These are phyloP conservation scores for Coregonus clupeaformis DNA, from an alignment of 2,113 vertebrate species.

Conservation along the genomic window DNA sequence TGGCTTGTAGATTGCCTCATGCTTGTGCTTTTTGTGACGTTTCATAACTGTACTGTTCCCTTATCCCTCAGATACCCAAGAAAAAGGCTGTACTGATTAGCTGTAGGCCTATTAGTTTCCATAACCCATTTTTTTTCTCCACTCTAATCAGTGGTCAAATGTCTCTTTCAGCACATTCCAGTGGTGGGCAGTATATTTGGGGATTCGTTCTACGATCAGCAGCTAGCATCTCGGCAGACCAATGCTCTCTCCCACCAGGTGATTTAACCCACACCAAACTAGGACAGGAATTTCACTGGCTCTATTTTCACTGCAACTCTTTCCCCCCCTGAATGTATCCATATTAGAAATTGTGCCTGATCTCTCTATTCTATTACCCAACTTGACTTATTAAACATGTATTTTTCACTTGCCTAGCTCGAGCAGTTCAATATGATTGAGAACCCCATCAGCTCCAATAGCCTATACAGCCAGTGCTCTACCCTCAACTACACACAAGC, in stretches of 20 bases:
- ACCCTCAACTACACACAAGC: constrained; percentile 98
- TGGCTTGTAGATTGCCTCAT: constrained; percentile 42
- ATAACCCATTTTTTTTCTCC: neutral
- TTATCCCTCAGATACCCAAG: neutral
- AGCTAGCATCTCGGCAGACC: constrained; percentile 92
- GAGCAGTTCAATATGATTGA: constrained; percentile 99
- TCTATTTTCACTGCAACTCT: too few species aligned
- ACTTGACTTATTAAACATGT: too few species aligned
- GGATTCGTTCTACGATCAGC: constrained; percentile 97
- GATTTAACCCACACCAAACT: constrained; percentile 30
- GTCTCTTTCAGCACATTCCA: constrained; percentile 85
- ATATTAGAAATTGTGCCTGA: too few species aligned
- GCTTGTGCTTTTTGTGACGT: constrained; percentile 28
- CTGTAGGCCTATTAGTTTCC: neutral
- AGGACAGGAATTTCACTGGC: neutral
- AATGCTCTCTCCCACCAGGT: constrained; percentile 98
- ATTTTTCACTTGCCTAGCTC: constrained; percentile 70
- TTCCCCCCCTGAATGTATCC: too few species aligned
- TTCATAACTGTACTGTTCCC: neutral
- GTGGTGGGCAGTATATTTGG: constrained; percentile 92
- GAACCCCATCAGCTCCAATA: constrained; percentile 88
- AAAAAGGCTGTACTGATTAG: neutral
- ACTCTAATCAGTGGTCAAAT: neutral
- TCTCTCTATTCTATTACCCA: too few species aligned
- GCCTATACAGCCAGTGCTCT: constrained; percentile 90